phyloP scores from a whole-genome alignment of 2,888 invertebrate species.

The Caradrina kadenii region DNA sequence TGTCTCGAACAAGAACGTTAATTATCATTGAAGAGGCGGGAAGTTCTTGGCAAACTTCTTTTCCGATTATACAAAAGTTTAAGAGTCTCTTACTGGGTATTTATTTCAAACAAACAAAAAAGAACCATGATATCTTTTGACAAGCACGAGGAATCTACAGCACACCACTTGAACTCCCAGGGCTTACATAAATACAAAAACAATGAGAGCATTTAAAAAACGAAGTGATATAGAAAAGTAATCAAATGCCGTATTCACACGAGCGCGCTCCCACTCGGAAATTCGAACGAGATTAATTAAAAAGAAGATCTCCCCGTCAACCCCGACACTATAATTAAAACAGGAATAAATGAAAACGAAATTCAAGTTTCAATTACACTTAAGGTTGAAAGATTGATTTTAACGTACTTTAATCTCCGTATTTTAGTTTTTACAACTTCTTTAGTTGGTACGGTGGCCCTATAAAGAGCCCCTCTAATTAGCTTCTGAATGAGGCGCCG shows the following conservation, averaged over 20 bases:
- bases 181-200: slow-evolving; percentile 15
- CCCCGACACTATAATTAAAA: slow-evolving; percentile 77
- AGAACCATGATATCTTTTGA: neutral
- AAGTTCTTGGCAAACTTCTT: too few species aligned
- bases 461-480: slow-evolving; percentile 50
- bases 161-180: slow-evolving; percentile 1
- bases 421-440: slow-evolving; percentile 68
- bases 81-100: too few species aligned
- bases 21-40: too few species aligned
- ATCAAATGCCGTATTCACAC: slow-evolving; percentile 69
- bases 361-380: slow-evolving; percentile 75
- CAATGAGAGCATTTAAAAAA: slow-evolving; percentile 19
- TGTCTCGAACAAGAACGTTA: too few species aligned
- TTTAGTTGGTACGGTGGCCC: slow-evolving; percentile 41
- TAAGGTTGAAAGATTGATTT: slow-evolving; percentile 66
- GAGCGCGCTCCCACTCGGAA: slow-evolving; percentile 61
- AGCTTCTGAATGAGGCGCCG: slow-evolving; percentile 54
- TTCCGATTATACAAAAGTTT: too few species aligned
- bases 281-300: slow-evolving; percentile 80
- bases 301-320: slow-evolving; percentile 77
- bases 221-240: slow-evolving; percentile 61
- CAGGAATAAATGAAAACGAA: slow-evolving; percentile 78
- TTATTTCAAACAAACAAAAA: neutral
- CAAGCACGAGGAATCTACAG: slow-evolving; percentile 4
- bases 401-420: slow-evolving; percentile 63